Conservation (phyloP, 2,113 vertebrate species). For the Chionodraco myersi region DNA sequence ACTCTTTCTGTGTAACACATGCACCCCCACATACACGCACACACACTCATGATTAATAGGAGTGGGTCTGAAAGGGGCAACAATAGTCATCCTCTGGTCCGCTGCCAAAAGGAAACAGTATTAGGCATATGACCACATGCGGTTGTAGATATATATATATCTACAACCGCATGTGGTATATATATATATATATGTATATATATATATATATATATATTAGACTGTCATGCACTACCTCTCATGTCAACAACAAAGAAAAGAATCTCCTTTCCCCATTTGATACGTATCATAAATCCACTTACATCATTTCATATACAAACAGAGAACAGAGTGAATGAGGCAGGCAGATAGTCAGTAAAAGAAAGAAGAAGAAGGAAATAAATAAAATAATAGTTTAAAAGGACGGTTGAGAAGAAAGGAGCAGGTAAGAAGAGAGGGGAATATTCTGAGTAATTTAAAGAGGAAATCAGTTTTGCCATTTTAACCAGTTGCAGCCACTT, state of each 20-base stretch:
- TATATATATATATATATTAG: conserved; percentile 17
- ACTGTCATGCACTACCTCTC: conserved; percentile 46
- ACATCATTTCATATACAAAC: conserved; percentile 36
- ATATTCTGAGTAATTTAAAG: conserved; percentile 37
- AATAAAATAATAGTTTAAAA: background rate
- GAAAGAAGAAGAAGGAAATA: background rate
- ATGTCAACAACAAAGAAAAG: conserved; percentile 43
- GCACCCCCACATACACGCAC: conserved; percentile 35
- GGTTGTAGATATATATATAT: conserved; percentile 20
- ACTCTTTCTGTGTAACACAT: conserved; percentile 34
- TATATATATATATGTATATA: conserved; percentile 1
- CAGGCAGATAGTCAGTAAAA: background rate
- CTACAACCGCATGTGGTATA: no score
- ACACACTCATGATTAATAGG: conserved; percentile 61
- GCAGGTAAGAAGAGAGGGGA: conserved; percentile 14
- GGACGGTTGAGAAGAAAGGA: background rate
- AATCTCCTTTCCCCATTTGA: conserved; percentile 13
- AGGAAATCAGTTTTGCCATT: conserved; percentile 57
- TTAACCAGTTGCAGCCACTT: conserved; percentile 56
- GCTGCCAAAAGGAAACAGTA: conserved; percentile 55
- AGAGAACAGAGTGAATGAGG: background rate
- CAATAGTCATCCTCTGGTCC: conserved; percentile 63
- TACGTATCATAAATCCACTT: conserved; percentile 77
- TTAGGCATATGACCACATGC: conserved; percentile 49
- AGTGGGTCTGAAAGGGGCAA: conserved; percentile 53